phyloP scores from a whole-genome alignment of 2,113 vertebrate species.

The Caloenas nicobarica region DNA sequence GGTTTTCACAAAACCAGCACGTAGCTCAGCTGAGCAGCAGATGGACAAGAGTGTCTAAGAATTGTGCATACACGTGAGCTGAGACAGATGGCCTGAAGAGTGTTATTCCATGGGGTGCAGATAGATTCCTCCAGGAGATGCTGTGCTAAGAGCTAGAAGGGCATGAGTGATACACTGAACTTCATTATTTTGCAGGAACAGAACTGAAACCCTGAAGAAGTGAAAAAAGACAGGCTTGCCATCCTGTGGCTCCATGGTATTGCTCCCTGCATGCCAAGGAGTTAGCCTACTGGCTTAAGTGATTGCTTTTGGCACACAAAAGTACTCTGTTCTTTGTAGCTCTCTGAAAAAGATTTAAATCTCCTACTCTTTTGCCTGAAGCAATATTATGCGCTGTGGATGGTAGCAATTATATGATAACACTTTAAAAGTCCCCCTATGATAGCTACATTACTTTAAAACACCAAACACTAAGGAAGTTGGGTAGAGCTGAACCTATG shows the following conservation, averaged over 20 bases:
- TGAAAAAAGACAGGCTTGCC: background rate
- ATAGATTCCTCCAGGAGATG: conserved; percentile 6
- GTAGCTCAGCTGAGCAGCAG: conserved; percentile 17
- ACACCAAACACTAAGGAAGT: background rate
- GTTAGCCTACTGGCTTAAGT: background rate
- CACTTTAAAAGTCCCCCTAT: background rate
- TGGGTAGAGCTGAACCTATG: background rate
- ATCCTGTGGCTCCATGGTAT: background rate
- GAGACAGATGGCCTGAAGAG: conserved; percentile 47
- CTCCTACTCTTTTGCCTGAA: background rate
- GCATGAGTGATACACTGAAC: background rate
- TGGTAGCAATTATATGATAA: background rate
- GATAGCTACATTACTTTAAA: background rate
- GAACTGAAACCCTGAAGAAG: background rate
- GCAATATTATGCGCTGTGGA: background rate
- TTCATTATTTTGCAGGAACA: background rate
- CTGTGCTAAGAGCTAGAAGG: background rate
- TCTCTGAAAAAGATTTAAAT: background rate
- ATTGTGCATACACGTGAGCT: background rate
- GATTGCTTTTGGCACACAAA: background rate
- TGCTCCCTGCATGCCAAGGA: background rate
- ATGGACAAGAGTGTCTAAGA: conserved; percentile 17
- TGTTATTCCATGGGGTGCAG: conserved; percentile 8
- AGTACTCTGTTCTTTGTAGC: background rate
- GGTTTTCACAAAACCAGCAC: conserved; percentile 40